Conservation (phyloP, 2,888 invertebrate genomes). For the Ctenicera cuprea region DNA sequence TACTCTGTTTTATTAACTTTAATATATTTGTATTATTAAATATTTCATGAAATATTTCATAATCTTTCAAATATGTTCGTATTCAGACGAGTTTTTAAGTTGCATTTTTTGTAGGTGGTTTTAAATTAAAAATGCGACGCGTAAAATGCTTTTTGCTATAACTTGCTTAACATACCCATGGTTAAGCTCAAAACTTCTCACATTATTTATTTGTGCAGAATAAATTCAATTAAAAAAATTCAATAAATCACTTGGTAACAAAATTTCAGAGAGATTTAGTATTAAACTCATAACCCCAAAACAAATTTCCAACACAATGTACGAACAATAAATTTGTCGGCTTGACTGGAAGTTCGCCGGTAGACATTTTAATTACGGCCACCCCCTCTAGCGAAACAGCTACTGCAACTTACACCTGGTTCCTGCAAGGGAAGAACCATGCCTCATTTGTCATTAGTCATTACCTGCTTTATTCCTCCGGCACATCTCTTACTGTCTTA, state of each 20-base stretch:
- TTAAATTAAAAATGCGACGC: constrained; percentile 4
- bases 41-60: no score
- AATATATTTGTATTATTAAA: no score
- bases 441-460: constrained; percentile 55
- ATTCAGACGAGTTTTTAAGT: no score
- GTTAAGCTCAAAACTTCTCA: constrained; percentile 34
- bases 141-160: not conserved
- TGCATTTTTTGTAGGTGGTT: no score
- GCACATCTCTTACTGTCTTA: constrained; percentile 39
- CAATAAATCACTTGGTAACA: constrained; percentile 63
- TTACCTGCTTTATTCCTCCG: constrained; percentile 49
- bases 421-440: constrained; percentile 51
- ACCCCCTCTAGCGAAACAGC: constrained; percentile 61
- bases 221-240: constrained; percentile 59
- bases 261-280: constrained; percentile 65
- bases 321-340: constrained; percentile 70
- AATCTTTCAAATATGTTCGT: no score
- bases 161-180: constrained; percentile 7
- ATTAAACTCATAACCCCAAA: constrained; percentile 65
- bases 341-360: constrained; percentile 68
- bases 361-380: constrained; percentile 71
- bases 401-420: constrained; percentile 58
- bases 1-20: no score
- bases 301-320: constrained; percentile 70
- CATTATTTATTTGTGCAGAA: constrained; percentile 48